Conservation (phyloP, 2,113 vertebrate genomes). For the Aramus guarauna region DNA sequence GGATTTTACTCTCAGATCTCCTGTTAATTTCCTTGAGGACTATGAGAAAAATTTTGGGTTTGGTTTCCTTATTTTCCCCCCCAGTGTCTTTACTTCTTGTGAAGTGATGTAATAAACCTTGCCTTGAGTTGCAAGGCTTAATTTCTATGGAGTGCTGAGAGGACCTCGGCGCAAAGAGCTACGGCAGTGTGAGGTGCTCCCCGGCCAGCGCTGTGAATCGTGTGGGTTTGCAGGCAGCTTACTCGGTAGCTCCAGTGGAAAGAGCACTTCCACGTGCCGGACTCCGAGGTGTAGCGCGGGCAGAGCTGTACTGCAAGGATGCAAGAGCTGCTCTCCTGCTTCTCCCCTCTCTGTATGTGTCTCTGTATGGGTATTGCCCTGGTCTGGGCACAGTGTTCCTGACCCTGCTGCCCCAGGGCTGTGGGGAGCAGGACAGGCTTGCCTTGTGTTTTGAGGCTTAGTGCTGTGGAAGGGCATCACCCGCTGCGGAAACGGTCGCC, state of each 20-base stretch:
- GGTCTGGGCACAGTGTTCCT: not conserved
- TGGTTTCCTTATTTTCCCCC: rapidly evolving
- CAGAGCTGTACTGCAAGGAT: not conserved
- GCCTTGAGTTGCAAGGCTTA: not conserved
- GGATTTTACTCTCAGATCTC: not conserved
- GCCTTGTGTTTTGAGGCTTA: not conserved
- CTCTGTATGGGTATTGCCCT: rapidly evolving
- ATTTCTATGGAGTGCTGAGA: not conserved
- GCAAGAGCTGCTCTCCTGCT: not conserved
- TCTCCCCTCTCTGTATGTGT: not conserved
- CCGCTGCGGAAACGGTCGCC: rapidly evolving
- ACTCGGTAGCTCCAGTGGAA: not conserved
- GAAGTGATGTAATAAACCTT: not conserved
- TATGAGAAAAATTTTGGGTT: not conserved
- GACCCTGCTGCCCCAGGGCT: not conserved
- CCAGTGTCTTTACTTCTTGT: not conserved
- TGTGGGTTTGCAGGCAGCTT: not conserved
- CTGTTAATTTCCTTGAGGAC: not conserved
- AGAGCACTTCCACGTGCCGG: not conserved
- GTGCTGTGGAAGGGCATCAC: not conserved
- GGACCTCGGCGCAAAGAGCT: not conserved
- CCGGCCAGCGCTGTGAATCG: rapidly evolving
- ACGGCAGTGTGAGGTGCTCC: not conserved
- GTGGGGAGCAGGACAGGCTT: not conserved
- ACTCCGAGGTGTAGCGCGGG: rapidly evolving